Evolutionary conservation across 2,888 invertebrate species (phyloP).

Genomic region (Bombylius discolor): DNA sequence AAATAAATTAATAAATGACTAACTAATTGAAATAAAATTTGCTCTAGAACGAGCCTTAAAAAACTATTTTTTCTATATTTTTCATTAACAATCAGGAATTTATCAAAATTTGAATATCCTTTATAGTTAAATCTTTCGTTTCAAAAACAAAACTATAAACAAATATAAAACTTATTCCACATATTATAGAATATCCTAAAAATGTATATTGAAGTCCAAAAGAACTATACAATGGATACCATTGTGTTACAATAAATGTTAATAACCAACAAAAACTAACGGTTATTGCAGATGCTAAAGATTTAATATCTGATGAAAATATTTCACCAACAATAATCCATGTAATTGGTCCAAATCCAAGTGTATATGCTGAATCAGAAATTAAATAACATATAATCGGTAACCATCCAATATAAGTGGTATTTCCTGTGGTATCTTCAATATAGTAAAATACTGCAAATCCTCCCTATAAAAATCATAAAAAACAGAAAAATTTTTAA

Average conservation of each 20-base stretch:
- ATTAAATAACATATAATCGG: constrained; percentile 50
- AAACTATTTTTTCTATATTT: too few species aligned
- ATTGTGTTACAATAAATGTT: constrained; percentile 52
- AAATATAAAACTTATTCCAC: neutral
- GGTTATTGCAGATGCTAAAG: constrained; percentile 51
- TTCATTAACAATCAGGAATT: too few species aligned
- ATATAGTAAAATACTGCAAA: neutral
- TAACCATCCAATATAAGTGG: constrained; percentile 44
- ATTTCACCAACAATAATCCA: constrained; percentile 66
- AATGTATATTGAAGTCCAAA: neutral
- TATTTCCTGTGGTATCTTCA: constrained; percentile 22
- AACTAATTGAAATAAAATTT: too few species aligned
- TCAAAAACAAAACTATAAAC: neutral
- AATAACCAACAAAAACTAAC: constrained; percentile 56
- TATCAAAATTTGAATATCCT: too few species aligned
- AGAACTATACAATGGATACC: constrained; percentile 39
- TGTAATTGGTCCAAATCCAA: constrained; percentile 55
- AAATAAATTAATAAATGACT: too few species aligned
- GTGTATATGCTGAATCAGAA: constrained; percentile 54
- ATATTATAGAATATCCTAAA: neutral
- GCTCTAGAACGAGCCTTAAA: too few species aligned
- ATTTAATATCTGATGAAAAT: constrained; percentile 57
- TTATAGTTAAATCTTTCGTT: neutral
- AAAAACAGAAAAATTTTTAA: too few species aligned
- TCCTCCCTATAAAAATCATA: neutral